Evolutionary conservation across 2,113 vertebrate species (phyloP).

Genomic region (Fregata magnificens): DNA sequence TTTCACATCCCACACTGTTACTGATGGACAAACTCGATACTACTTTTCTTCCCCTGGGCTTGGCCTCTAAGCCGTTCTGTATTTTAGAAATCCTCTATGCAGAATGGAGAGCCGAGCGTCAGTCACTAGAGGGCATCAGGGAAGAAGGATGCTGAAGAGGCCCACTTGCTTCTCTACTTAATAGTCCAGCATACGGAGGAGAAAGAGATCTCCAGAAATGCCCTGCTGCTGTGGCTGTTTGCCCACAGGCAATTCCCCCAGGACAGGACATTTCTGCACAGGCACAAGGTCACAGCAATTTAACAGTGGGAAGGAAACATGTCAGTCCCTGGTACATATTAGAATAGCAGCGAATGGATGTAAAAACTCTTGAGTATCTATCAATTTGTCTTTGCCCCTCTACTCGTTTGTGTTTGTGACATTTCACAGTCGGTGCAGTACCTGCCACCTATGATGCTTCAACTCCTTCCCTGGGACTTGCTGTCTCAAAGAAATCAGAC

Average conservation of each 20-base stretch:
- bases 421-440: too few species aligned
- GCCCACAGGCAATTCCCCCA: too few species aligned
- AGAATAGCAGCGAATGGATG: background rate
- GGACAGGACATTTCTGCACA: background rate
- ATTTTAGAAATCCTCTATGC: background rate
- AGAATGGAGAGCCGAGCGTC: background rate
- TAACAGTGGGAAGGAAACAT: background rate
- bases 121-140: background rate
- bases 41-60: background rate
- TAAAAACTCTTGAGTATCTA: background rate
- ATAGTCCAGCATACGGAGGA: rapidly evolving
- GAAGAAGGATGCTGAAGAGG: background rate
- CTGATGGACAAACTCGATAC: background rate
- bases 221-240: background rate
- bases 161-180: background rate
- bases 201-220: background rate
- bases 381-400: background rate
- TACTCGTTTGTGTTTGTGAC: background rate
- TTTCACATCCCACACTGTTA: background rate
- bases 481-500: background rate
- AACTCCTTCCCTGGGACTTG: background rate
- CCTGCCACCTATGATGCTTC: background rate
- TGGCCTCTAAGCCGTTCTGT: background rate
- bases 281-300: background rate
- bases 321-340: rapidly evolving